Percentiles rank a stretch among this genome's conserved stretches.
phyloP scores from a whole-genome alignment of 23 tunicate species.

The Clavelina lepadiformis region DNA sequence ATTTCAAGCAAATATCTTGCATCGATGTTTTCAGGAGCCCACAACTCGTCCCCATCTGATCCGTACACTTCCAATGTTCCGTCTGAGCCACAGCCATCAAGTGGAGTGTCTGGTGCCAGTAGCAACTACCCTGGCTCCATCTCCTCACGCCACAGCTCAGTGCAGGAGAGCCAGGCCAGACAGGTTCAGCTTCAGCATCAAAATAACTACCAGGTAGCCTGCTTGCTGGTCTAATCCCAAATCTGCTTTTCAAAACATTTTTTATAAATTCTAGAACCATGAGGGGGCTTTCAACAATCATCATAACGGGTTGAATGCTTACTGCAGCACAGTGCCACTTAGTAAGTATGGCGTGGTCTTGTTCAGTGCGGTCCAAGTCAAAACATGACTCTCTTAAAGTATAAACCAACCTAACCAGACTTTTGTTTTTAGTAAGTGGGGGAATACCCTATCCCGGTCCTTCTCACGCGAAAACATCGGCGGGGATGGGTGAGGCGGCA shows the following conservation, averaged over 20 bases:
- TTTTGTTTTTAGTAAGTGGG: constrained; percentile 36
- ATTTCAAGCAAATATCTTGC: background rate
- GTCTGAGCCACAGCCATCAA: constrained; percentile 24
- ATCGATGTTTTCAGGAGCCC: constrained; percentile 41
- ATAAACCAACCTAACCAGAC: background rate
- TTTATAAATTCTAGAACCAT: constrained; percentile 13
- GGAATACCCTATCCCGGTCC: constrained; percentile 45
- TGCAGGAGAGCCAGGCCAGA: too few species aligned
- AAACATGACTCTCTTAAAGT: too few species aligned
- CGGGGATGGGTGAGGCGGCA: background rate
- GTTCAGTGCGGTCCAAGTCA: background rate
- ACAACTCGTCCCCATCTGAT: constrained; percentile 57
- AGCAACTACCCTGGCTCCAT: background rate
- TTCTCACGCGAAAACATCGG: constrained; percentile 15
- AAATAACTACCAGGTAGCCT: too few species aligned
- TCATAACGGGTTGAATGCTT: constrained; percentile 34
- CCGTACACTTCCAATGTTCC: constrained; percentile 45
- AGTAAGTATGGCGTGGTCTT: constrained; percentile 22
- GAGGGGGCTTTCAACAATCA: constrained; percentile 3
- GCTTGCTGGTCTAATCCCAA: too few species aligned
- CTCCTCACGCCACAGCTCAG: background rate
- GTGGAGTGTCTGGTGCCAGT: constrained; percentile 9
- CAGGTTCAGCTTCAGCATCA: too few species aligned
- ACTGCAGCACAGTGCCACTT: constrained; percentile 69
- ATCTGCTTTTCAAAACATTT: too few species aligned